Evolutionary conservation across 2,113 vertebrate genomes (phyloP), one percentile per base, ranked within the genome.

Genomic region (Rafetus swinhoei): DNA sequence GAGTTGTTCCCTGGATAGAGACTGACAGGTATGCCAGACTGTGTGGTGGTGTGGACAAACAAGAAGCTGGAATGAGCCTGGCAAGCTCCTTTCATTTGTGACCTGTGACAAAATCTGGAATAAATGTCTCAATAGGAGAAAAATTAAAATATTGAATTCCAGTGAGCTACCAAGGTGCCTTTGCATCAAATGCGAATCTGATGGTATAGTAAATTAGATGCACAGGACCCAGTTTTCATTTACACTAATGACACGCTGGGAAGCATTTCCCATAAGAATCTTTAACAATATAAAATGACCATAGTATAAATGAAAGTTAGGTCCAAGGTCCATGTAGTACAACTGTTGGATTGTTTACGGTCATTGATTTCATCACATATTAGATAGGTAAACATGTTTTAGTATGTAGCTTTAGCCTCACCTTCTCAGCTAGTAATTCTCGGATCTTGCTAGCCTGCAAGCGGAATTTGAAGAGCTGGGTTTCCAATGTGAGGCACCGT

Each of bases 361-460:
- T 52, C 50, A 83, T 87, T 84, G 22, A 12, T 81, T 89, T 89
- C 79, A 81, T 15, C 9, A 4, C 60, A 7, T 22, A 92, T 11
- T 55, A 90, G 85, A 29, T 5, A 92, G 59, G 86, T 79, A 79
- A 12, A 29, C 16, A 39, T 7, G 2, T 45, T 55, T 57, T 3
- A 39, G 21, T 59, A 57, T 2, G 9, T 86, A 90, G 27, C 77
- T 55, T 39, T 83, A 82, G n/a, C n/a, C 97, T 97, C 95, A 99
- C 99, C 98, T 99, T 99, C 93, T 99, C 98, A 76, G 98, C 98
- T 96, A 99, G 97, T 89, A 99, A 98, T 93, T 99, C 98, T 65
- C 99, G 97, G 93, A 99, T 99, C 96, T 99, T 99, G 93, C 98
- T 98, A 32, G 99, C 99, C 96, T 99, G 99, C 39, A 99, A 97